These are phyloP conservation scores for Acropternis orthonyx DNA, from an alignment of 2,797 vertebrate species.

Conservation along the genomic window DNA sequence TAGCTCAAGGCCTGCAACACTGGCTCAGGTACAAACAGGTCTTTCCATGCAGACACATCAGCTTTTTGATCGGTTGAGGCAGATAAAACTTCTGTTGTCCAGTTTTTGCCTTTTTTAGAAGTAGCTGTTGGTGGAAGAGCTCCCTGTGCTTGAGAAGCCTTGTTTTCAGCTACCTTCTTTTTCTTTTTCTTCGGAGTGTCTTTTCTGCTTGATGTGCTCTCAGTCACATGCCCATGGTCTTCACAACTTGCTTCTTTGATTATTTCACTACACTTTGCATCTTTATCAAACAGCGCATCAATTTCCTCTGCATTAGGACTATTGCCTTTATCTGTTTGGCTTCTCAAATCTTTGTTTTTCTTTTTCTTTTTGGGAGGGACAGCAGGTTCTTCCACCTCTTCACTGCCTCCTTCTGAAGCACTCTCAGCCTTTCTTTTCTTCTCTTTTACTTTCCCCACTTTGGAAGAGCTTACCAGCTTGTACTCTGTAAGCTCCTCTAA, in stretches of 20 bases:
- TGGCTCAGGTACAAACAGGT: constrained; percentile 86
- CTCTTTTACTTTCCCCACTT: constrained; percentile 60
- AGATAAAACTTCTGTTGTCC: constrained; percentile 79
- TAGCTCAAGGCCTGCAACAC: constrained; percentile 87
- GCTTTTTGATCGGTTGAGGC: constrained; percentile 65
- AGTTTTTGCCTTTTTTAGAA: constrained; percentile 82
- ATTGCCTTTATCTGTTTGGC: background rate
- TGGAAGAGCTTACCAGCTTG: constrained; percentile 79
- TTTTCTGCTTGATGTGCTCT: background rate
- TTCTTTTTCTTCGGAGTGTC: constrained; percentile 63
- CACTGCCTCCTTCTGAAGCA: constrained; percentile 60
- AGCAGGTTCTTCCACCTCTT: constrained; percentile 20
- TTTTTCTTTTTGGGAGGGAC: constrained; percentile 66
- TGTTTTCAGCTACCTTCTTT: constrained; percentile 65
- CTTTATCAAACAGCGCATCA: background rate
- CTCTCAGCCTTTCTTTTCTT: constrained; percentile 68
- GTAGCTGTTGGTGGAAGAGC: background rate
- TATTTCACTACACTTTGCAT: background rate
- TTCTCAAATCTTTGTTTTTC: constrained; percentile 30
- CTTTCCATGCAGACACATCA: constrained; percentile 89
- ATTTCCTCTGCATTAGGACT: background rate
- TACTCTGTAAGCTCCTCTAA: constrained; percentile 94
- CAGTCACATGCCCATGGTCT: background rate
- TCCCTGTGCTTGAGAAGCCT: background rate
- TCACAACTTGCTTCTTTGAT: background rate